A percentile compares a stretch with the other conserved stretches of the same genome.
Evolutionary conservation across 1,140 invertebrate species (phyloP).

Genomic region (Homarus americanus): DNA sequence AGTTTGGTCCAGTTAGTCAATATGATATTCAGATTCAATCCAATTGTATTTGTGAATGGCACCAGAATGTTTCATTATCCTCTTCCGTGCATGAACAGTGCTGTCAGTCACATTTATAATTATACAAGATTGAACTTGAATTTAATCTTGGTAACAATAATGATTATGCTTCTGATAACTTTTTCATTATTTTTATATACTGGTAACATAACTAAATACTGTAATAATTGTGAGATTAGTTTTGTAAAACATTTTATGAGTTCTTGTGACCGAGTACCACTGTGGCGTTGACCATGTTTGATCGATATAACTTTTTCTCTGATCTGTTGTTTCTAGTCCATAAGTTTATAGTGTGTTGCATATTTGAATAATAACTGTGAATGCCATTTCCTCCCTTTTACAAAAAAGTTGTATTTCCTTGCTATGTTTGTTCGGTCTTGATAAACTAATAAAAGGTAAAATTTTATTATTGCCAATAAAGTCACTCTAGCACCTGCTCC

Average conservation of each 20-base stretch:
- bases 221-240: not conserved
- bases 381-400: not conserved
- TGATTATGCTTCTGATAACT: not conserved
- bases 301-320: not conserved
- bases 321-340: not conserved
- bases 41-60: constrained; percentile 29
- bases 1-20: not conserved
- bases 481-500: not conserved
- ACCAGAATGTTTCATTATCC: constrained; percentile 29
- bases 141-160: not conserved
- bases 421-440: not conserved
- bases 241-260: not conserved
- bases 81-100: not conserved
- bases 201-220: not conserved
- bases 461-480: not conserved
- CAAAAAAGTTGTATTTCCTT: not conserved
- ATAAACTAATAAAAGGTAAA: not conserved
- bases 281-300: not conserved
- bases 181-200: too few species aligned
- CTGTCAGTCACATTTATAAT: constrained; percentile 13
- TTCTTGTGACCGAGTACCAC: not conserved
- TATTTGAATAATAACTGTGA: not conserved
- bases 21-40: constrained; percentile 12
- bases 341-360: not conserved
- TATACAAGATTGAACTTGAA: not conserved